Base-by-base conservation (phyloP, 2,888 invertebrate species). In the Hirtodrosophila confusa region DNA sequence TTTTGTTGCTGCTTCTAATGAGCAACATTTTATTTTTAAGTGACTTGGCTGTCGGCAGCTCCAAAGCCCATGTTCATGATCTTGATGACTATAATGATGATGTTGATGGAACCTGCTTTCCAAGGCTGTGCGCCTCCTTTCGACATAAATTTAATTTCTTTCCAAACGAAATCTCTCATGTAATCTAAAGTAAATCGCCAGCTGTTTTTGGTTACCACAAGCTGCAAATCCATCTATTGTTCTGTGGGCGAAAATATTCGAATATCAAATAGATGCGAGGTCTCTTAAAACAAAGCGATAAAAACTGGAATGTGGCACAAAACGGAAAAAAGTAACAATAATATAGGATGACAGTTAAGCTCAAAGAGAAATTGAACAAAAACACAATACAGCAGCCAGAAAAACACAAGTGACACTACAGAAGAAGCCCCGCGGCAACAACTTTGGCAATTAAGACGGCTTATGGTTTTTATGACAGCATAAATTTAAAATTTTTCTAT, bases 381-480 rank as follows among this genome's bases (percentile, higher is more conserved):
- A 70, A 65, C 62, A 62, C 61, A 67, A 65, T 47, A 49, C 40
- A 56, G 37, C 17, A 37, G 37, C 39, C 33, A 60, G 24, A 36
- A n/a, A 17, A 23, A 37, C 39, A n/a, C 33, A 45, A 62, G 61
- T 62, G 61, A 66, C 57, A 69, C 49, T 47, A 50, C 27, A 54
- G 43, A 57, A 58, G 55, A 39, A 58, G 50, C 53, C 49, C 47
- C 56, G 55, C 62, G 65, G 61, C 76, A 64, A 47, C 64, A 86
- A 86, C 86, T 86, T 86, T 84, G 88, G 79, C 88, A 88, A 86
- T 86, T 86, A 86, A 88, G 84, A 72, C 72, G 69, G 78, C 84
- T 88, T 88, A 86, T 86, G 88, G 79, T 79, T 83, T 88, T 86
- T 88, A 86, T 80, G 86, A 83, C 66, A 75, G 84, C 74, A 86